Base-by-base conservation (phyloP, 2,113 vertebrate genomes). In the Agapornis roseicollis region DNA sequence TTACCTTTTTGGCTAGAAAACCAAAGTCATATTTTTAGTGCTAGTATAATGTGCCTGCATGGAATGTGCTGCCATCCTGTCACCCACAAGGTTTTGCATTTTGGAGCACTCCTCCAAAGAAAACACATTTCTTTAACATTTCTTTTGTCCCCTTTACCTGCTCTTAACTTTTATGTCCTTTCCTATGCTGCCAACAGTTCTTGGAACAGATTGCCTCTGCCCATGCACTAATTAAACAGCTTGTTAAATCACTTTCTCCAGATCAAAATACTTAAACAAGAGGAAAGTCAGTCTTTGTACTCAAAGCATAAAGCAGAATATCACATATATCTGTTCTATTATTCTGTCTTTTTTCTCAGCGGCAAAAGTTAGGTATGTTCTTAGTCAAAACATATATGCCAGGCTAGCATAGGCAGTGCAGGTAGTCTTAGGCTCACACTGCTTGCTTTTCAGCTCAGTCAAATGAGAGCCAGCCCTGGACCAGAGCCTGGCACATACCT, bases 181-280 rank as follows among this genome's bases (percentile, higher is more conserved):
- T 83, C 35, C 52, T 44, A 69, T 81, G 78, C 42, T 94, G 82
- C 58, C 71, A 91, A 0, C 29, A 63, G 42, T 83, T 94, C 72
- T 70, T 86, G 66, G 37, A 94, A 89, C 66, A 82, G 46, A 87
- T 65, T 94, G 53, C 42, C 53, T 77, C 79, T 89, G 55, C 74
- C 39, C 5, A 1, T 91, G 63, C 46, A 24, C 58, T 88, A 91
- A 89, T 83, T 90, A 89, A 94, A 89, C 70, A 80, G 71, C 60
- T 69, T 85, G 52, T 52, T 80, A 85, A 85, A 90, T 69, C 70
- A 41, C 31, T 82, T 95, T 64, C 37, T 88, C 25, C 46, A 70
- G 56, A 88, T 74, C 63, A 90, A 89, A 94, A 80, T 70, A 85
- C 89, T 89, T 87, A 81, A 90, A 80, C 19, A 83, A 70, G 33